phyloP scores from a whole-genome alignment of 1,140 invertebrate genomes.

The Macrocentrus cingulum region DNA sequence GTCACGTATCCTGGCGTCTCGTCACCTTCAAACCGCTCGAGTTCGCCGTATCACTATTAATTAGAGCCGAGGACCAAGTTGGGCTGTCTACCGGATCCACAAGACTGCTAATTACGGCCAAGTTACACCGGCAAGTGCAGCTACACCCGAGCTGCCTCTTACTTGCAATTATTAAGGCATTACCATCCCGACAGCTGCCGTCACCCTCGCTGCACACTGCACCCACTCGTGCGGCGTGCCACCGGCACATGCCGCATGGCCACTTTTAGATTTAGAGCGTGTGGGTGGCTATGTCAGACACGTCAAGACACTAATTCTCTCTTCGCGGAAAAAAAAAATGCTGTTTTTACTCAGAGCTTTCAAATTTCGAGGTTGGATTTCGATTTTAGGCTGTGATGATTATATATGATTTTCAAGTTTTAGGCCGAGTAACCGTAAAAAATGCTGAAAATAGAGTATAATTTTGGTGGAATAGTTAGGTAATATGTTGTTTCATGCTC shows the following conservation, averaged over 20 bases:
- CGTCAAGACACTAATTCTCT: neutral
- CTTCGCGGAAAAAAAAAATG: conserved; percentile 6
- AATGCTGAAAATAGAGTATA: too few species aligned
- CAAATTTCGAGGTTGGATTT: too few species aligned
- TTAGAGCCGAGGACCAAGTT: conserved; percentile 30
- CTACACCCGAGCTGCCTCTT: conserved; percentile 18
- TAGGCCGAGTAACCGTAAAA: too few species aligned
- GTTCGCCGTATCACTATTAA: conserved; percentile 35
- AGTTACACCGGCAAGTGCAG: conserved; percentile 29
- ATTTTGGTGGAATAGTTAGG: too few species aligned
- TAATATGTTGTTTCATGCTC: too few species aligned
- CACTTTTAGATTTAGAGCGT: conserved; percentile 12
- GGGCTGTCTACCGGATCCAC: conserved; percentile 31
- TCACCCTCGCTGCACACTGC: conserved; percentile 1
- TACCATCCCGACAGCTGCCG: conserved; percentile 21
- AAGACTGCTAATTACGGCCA: conserved; percentile 35
- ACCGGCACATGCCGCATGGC: conserved; percentile 14
- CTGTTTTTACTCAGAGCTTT: too few species aligned
- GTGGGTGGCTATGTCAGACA: neutral
- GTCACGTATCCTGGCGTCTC: too few species aligned
- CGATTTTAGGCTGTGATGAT: too few species aligned
- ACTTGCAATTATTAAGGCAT: conserved; percentile 36
- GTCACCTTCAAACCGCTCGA: conserved; percentile 14
- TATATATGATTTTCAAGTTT: too few species aligned
- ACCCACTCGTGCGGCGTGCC: conserved; percentile 2